These are phyloP conservation scores for Platorchestia sp. DNA, from an alignment of 1,140 invertebrate species.

Conservation along the genomic window DNA sequence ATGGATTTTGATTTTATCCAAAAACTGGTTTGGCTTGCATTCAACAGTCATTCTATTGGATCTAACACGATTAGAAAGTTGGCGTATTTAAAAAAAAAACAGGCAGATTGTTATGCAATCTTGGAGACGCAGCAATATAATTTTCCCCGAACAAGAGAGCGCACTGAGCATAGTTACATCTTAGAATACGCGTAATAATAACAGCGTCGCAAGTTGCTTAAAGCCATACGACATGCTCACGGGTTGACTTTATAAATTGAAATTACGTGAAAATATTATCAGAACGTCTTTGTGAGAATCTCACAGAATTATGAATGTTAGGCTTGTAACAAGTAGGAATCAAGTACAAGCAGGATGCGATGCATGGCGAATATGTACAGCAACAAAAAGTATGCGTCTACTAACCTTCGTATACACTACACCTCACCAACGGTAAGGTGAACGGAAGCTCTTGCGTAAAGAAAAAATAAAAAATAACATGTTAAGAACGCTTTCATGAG, in stretches of 20 bases:
- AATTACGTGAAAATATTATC: background rate
- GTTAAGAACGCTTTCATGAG: background rate
- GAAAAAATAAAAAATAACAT: background rate
- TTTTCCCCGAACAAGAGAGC: background rate
- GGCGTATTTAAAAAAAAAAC: background rate
- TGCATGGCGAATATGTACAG: background rate
- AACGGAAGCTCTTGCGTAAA: constrained; percentile 22
- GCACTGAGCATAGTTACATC: background rate
- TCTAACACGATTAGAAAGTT: background rate
- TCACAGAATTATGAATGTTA: background rate
- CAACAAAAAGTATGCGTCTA: constrained; percentile 52
- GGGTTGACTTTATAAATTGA: background rate
- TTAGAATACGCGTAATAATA: background rate
- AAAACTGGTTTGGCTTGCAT: background rate
- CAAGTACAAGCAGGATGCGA: background rate
- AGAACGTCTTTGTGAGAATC: background rate
- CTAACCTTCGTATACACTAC: constrained; percentile 55
- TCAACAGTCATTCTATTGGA: background rate
- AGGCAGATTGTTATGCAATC: background rate
- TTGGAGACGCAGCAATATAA: background rate
- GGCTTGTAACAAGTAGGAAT: background rate
- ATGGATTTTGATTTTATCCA: background rate
- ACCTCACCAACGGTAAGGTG: constrained; percentile 56
- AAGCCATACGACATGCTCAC: background rate
- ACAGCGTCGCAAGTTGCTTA: background rate